Evolutionary conservation across 2,797 vertebrate species (phyloP), one percentile per base, ranked within the genome.

Genomic region (Lacerta bilineata): DNA sequence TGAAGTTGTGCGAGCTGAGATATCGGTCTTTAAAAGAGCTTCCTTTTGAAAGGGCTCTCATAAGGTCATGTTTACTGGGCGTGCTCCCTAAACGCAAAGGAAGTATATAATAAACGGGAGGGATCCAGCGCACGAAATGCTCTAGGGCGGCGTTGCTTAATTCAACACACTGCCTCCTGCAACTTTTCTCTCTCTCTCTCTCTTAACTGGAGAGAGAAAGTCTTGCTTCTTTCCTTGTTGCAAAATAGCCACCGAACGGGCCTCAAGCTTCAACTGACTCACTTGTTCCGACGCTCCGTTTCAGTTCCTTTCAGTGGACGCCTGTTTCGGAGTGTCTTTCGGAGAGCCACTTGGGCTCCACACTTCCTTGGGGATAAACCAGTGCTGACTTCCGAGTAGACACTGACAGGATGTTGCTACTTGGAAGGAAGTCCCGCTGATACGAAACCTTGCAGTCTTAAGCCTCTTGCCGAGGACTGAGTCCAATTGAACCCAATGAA

Each of bases 1-100:
- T 0, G 8, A 50, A 74, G 68, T 33, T 5, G n/a, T 15, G 27
- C 18, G 0, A 0, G 11, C 3, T 33, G 66, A 9, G 1, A 46
- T 2, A 0, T 17, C 3, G n/a, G 20, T 25, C 66, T 80, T 11
- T 17, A 15, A 61, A 79, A 27, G 27, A 20, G 2, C 27, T 25
- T 36, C 41, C 43, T 27, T 4, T 2, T 1, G 0, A 72, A 79
- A 78, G 0, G 9, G 8, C 8, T 46, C 17, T 23, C 43, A 23
- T 1, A 0, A 0, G n/a, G 39, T 5, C 25, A 3, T 33, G 85
- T 55, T 80, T 27, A 7, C 10, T 7, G 15, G 2, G 20, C 20
- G 7, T 4, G 18, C 8, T 66, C 36, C 0, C 0, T 79, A 20
- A 55, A 17, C 41, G 61, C 0, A 80, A 64, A 55, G 1, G 33